Percentiles rank a stretch among this genome's conserved stretches.
phyloP scores from a whole-genome alignment of 2,888 invertebrate genomes.

The Dysmachus trigonus region DNA sequence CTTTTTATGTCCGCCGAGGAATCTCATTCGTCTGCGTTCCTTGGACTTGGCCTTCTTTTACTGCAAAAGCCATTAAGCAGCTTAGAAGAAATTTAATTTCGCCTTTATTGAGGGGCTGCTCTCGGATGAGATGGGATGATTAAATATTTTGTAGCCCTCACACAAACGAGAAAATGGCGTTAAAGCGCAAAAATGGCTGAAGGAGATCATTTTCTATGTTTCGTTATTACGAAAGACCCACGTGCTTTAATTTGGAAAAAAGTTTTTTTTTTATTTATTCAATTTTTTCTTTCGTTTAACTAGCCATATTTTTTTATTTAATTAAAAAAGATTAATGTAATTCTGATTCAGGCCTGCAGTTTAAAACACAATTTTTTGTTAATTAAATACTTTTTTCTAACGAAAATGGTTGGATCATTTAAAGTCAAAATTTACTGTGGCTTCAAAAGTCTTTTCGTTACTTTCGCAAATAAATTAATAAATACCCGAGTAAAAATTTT shows the following conservation, averaged over 20 bases:
- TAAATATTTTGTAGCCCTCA: neutral
- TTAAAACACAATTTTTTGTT: no score
- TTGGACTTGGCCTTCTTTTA: neutral
- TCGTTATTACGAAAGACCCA: neutral
- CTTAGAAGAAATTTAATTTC: constrained; percentile 11
- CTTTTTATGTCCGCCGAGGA: neutral
- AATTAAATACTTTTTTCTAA: no score
- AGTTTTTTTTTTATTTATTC: neutral
- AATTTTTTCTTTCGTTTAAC: neutral
- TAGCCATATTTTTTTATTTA: neutral
- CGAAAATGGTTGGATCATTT: no score
- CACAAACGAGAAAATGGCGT: neutral
- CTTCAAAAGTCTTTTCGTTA: no score
- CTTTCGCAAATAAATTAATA: no score
- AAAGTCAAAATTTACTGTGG: no score
- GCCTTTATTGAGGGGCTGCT: neutral
- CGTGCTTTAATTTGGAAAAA: neutral
- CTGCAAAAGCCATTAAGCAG: neutral
- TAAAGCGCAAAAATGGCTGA: neutral
- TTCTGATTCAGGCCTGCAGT: no score
- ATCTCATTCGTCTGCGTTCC: neutral
- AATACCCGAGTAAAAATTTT: no score
- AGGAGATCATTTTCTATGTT: neutral
- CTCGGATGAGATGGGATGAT: neutral
- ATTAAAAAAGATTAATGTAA: no score